phyloP scores from a whole-genome alignment of 2,888 invertebrate genomes.

The Thumatha senex region DNA sequence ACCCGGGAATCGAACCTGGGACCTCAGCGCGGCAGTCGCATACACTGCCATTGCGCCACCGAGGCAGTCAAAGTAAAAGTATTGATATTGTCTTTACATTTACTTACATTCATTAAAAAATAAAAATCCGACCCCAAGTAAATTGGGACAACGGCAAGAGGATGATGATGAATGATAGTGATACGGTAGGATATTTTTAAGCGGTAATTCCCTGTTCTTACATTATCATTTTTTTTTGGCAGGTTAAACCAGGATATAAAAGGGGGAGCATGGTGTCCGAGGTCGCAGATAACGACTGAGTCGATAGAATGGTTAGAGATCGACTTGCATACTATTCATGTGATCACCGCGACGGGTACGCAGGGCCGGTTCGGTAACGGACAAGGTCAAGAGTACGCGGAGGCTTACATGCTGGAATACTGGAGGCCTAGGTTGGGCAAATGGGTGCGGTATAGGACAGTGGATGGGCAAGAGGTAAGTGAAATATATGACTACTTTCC shows the following conservation, averaged over 20 bases:
- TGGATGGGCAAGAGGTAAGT: conserved; percentile 90
- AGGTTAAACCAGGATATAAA: conserved; percentile 92
- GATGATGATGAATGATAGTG: too few species aligned
- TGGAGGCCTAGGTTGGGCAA: conserved; percentile 91
- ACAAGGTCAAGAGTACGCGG: conserved; percentile 93
- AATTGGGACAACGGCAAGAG: too few species aligned
- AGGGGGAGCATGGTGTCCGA: conserved; percentile 97
- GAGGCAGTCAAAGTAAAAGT: too few species aligned
- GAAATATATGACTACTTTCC: background rate
- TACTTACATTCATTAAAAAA: too few species aligned
- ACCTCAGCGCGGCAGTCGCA: too few species aligned
- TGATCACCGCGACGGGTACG: conserved; percentile 91
- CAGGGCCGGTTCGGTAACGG: conserved; percentile 97
- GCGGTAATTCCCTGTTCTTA: too few species aligned
- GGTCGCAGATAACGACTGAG: conserved; percentile 90
- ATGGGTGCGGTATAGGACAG: conserved; percentile 91
- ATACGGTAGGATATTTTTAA: too few species aligned
- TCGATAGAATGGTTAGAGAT: conserved; percentile 91
- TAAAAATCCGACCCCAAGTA: too few species aligned
- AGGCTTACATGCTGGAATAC: conserved; percentile 92
- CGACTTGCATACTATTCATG: conserved; percentile 89
- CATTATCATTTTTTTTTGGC: too few species aligned
- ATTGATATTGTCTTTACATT: too few species aligned
- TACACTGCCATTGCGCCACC: too few species aligned
- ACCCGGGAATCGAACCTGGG: too few species aligned